phyloP scores from a whole-genome alignment of 2,888 invertebrate genomes.

The Notodonta ziczac region DNA sequence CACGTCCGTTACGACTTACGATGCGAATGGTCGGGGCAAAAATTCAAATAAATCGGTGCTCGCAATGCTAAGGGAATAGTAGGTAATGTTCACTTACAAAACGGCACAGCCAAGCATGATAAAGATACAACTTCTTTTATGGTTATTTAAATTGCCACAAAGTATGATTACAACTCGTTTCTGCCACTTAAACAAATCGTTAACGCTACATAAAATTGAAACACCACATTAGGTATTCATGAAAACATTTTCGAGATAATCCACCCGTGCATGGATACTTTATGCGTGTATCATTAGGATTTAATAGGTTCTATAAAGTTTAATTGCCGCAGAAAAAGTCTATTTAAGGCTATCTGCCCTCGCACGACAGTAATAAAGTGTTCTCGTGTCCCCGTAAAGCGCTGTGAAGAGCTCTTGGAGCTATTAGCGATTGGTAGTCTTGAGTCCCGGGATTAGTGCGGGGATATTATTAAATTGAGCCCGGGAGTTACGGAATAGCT shows the following conservation, averaged over 20 bases:
- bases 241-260: not conserved
- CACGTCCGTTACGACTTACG: conserved; percentile 17
- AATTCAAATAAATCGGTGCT: not conserved
- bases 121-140: not conserved
- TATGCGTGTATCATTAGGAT: not conserved
- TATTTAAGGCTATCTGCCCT: conserved; percentile 8
- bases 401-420: conserved; percentile 8
- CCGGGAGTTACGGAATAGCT: not conserved
- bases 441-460: conserved; percentile 14
- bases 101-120: too few relatives aligned
- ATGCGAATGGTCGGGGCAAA: conserved; percentile 15
- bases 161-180: not conserved
- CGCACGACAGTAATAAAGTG: conserved; percentile 14
- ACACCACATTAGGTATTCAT: conserved; percentile 21
- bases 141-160: not conserved
- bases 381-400: conserved; percentile 6
- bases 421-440: conserved; percentile 9
- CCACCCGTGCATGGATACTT: not conserved
- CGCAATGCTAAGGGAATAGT: not conserved
- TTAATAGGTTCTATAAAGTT: conserved; percentile 16
- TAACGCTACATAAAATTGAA: conserved; percentile 27
- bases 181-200: conserved; percentile 19
- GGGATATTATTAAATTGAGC: conserved; percentile 10
- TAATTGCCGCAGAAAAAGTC: conserved; percentile 16
- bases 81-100: too few relatives aligned